phyloP scores from a whole-genome alignment of 2,113 vertebrate genomes.

The Sebastes schlegelii region DNA sequence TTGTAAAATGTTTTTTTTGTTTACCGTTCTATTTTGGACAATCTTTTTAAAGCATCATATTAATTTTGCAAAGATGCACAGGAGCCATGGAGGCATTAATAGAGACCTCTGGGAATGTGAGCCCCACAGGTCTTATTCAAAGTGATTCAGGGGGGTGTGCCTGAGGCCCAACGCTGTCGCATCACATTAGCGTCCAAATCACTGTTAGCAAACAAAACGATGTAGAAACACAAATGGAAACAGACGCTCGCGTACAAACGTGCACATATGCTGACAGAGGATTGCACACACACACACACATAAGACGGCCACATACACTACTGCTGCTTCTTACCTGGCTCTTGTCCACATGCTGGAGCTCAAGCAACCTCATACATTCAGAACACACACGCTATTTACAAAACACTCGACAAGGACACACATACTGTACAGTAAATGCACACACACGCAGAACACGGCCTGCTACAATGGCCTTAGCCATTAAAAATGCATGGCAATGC shows the following conservation, averaged over 20 bases:
- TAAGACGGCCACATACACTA: background rate
- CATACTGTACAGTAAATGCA: constrained; percentile 31
- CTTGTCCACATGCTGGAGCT: background rate
- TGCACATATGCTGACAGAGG: constrained; percentile 35
- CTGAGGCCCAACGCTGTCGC: constrained; percentile 56
- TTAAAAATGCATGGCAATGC: constrained; percentile 86
- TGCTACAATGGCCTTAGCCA: constrained; percentile 70
- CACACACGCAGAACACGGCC: constrained; percentile 53
- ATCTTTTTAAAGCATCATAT: constrained; percentile 32
- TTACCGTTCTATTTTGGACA: constrained; percentile 19
- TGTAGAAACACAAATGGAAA: constrained; percentile 47
- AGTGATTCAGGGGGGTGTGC: constrained; percentile 59
- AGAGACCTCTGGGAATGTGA: constrained; percentile 53
- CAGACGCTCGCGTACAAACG: constrained; percentile 30
- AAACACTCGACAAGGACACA: constrained; percentile 4
- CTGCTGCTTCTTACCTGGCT: constrained; percentile 5
- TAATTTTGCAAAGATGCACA: constrained; percentile 51
- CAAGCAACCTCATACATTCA: background rate
- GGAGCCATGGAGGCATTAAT: constrained; percentile 45
- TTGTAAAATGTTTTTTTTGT: constrained; percentile 12
- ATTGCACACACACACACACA: background rate
- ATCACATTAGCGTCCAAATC: constrained; percentile 61
- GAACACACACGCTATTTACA: background rate
- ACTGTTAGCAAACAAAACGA: constrained; percentile 45
- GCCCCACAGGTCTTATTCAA: constrained; percentile 52